These are phyloP conservation scores for Propsilocerus akamusi DNA, from an alignment of 1,140 invertebrate species.

Conservation along the genomic window DNA sequence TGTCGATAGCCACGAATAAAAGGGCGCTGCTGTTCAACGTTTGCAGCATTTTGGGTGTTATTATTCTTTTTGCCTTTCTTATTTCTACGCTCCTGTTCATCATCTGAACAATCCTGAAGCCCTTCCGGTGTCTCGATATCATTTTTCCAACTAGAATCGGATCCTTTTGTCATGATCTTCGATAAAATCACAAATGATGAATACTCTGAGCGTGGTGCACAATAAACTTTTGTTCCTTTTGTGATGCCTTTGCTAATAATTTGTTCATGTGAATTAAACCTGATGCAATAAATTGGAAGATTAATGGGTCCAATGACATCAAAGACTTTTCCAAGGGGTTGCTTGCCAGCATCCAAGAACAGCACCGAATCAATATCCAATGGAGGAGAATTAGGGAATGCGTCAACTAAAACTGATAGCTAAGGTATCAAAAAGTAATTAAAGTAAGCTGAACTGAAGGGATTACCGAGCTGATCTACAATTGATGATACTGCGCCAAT, in stretches of 20 bases:
- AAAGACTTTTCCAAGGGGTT: conserved; percentile 59
- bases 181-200: conserved; percentile 56
- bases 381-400: conserved; percentile 44
- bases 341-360: conserved; percentile 53
- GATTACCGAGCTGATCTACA: conserved; percentile 48
- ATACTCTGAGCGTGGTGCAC: conserved; percentile 51
- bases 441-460: not conserved
- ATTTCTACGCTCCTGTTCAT: conserved; percentile 54
- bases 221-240: conserved; percentile 52
- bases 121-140: conserved; percentile 59
- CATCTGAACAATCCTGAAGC: conserved; percentile 67
- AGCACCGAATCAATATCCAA: conserved; percentile 70
- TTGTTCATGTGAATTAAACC: conserved; percentile 62
- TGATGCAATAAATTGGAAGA: conserved; percentile 60
- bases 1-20: too few relatives aligned
- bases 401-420: conserved; percentile 49
- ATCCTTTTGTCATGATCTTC: conserved; percentile 50
- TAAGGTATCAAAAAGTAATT: not conserved
- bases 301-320: conserved; percentile 74
- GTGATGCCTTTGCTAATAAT: conserved; percentile 42
- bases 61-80: conserved; percentile 24
- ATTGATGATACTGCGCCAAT: conserved; percentile 53
- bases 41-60: conserved; percentile 11
- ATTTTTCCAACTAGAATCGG: conserved; percentile 68
- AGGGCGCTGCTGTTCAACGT: conserved; percentile 6